Conservation (phyloP, 2,888 invertebrate species). For the Steinernema carpocapsae region DNA sequence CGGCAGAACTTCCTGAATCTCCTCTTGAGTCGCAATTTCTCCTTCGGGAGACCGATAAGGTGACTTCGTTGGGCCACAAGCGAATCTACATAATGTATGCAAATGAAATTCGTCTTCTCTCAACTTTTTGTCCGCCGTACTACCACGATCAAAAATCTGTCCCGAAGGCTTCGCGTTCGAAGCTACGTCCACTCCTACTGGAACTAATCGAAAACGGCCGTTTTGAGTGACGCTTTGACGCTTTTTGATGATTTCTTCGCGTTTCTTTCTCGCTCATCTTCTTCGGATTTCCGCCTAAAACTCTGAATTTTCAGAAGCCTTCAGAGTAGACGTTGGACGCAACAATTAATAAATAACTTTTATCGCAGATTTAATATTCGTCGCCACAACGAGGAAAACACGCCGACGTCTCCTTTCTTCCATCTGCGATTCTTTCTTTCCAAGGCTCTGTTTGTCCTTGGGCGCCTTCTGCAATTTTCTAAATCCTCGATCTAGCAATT, state of each 20-base stretch:
- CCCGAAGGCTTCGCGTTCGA: background rate
- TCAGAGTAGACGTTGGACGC: background rate
- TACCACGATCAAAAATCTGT: background rate
- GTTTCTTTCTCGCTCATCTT: background rate
- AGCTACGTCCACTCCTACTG: background rate
- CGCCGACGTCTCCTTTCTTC: slow-evolving; percentile 1
- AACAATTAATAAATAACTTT: slow-evolving; percentile 28
- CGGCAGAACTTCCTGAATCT: background rate
- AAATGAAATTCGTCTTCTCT: slow-evolving; percentile 2
- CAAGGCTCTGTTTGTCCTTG: background rate
- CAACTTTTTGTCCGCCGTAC: background rate
- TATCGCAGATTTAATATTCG: slow-evolving; percentile 22
- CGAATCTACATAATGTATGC: slow-evolving; percentile 16
- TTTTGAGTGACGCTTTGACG: slow-evolving; percentile 22
- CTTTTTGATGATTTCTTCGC: background rate
- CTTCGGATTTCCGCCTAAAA: background rate
- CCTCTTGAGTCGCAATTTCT: background rate
- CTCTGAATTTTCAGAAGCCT: background rate
- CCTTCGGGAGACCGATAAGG: background rate
- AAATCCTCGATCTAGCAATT: no score
- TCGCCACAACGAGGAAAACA: background rate
- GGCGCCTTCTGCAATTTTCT: no score
- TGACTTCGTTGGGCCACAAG: background rate
- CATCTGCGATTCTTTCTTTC: background rate
- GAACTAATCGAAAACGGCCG: background rate